Evolutionary conservation across 2,113 vertebrate genomes (phyloP).

Genomic region (Sceloporus tristichus): DNA sequence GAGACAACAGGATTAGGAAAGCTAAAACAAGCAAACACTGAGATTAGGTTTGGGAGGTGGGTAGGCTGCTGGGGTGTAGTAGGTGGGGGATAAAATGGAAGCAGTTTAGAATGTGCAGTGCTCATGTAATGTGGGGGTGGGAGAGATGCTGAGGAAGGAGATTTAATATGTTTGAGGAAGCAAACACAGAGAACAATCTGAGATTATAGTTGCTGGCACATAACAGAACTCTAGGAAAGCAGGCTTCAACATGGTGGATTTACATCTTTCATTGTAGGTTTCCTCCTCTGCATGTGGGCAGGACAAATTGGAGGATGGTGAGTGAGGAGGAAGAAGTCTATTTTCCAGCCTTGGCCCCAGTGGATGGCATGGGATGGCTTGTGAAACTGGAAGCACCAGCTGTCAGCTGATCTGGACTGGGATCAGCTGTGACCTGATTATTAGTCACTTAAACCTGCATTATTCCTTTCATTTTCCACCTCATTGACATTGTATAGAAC

Average conservation of each 20-base stretch:
- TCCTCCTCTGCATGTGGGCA: slow-evolving; percentile 4
- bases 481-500: slow-evolving; percentile 76
- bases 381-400: slow-evolving; percentile 73
- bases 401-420: slow-evolving; percentile 74
- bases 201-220: not conserved
- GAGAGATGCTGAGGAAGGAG: slow-evolving; percentile 34
- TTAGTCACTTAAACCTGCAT: slow-evolving; percentile 80
- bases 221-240: slow-evolving; percentile 5
- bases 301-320: not conserved
- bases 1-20: slow-evolving; percentile 72
- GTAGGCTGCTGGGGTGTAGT: slow-evolving; percentile 17
- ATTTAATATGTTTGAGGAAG: slow-evolving; percentile 50
- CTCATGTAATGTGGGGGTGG: not conserved
- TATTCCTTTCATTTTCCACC: slow-evolving; percentile 85
- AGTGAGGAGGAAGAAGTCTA: slow-evolving; percentile 33
- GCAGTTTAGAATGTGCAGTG: not conserved
- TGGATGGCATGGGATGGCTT: slow-evolving; percentile 39
- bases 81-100: not conserved
- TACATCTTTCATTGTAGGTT: not conserved
- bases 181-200: slow-evolving; percentile 22
- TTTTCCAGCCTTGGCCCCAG: slow-evolving; percentile 41
- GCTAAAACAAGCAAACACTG: slow-evolving; percentile 70
- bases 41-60: slow-evolving; percentile 64
- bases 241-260: slow-evolving; percentile 32
- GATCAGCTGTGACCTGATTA: slow-evolving; percentile 87